phyloP scores from a whole-genome alignment of 2,797 vertebrate species.

The Mormyrops boulengeri region DNA sequence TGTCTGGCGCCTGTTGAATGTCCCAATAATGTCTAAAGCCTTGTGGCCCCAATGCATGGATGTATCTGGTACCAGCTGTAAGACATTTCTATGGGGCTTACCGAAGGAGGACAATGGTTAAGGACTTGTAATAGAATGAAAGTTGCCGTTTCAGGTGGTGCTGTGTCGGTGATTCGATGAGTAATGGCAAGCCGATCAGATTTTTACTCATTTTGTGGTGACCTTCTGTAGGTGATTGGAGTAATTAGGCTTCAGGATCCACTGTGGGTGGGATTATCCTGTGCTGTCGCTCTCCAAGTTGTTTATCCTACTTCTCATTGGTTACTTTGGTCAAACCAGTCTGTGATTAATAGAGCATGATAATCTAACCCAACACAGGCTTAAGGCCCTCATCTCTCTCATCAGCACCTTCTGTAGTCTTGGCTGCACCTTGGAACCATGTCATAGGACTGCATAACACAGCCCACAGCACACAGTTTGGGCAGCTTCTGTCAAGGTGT shows the following conservation, averaged over 20 bases:
- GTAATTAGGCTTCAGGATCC: neutral
- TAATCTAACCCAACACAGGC: neutral
- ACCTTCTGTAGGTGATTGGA: conserved; percentile 8
- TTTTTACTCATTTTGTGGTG: neutral
- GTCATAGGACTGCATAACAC: neutral
- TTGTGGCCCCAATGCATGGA: neutral
- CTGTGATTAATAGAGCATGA: neutral
- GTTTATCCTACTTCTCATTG: neutral
- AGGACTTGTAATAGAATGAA: neutral
- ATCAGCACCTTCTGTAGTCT: neutral
- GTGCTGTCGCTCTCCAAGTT: neutral
- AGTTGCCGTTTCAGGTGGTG: neutral
- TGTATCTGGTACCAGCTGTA: neutral
- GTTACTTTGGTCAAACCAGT: neutral
- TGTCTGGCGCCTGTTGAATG: neutral
- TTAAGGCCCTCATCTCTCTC: neutral
- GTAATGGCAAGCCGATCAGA: neutral
- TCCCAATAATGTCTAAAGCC: neutral
- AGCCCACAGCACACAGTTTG: neutral
- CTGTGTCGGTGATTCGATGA: neutral
- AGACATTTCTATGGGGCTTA: neutral
- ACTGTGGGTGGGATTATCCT: neutral
- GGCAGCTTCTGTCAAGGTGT: neutral
- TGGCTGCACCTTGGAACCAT: neutral
- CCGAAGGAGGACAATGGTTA: neutral